These are phyloP conservation scores for Ciconia stormi DNA, from an alignment of 2,113 vertebrate species.

Conservation along the genomic window DNA sequence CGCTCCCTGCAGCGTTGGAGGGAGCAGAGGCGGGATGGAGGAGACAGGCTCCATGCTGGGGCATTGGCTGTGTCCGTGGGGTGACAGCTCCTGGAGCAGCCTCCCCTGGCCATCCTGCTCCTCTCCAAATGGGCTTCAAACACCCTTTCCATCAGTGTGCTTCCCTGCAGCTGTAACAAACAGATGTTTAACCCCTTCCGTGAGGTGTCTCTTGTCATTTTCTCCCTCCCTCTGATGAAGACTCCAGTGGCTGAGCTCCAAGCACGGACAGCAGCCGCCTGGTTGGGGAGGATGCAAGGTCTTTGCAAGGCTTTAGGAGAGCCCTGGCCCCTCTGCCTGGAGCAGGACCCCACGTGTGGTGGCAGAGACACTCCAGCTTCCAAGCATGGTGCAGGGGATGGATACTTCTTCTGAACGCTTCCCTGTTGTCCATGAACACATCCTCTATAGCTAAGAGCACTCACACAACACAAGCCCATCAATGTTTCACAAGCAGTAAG, in stretches of 20 bases:
- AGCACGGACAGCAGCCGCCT: not conserved
- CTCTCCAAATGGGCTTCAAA: not conserved
- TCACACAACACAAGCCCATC: not conserved
- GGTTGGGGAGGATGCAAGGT: not conserved
- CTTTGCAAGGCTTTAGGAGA: not conserved
- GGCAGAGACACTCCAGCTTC: not conserved
- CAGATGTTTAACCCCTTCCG: not conserved
- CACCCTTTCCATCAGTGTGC: not conserved
- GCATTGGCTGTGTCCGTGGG: fast-evolving
- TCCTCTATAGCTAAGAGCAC: not conserved
- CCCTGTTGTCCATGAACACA: not conserved
- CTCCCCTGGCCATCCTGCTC: not conserved
- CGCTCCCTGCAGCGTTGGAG: fast-evolving
- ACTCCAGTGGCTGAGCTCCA: not conserved
- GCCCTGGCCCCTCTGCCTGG: not conserved
- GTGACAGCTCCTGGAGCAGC: not conserved
- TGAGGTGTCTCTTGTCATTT: not conserved
- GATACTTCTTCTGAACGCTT: not conserved
- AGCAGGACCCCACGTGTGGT: fast-evolving
- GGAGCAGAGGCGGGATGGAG: not conserved
- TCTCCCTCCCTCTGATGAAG: not conserved
- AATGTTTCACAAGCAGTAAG: not conserved
- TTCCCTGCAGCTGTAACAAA: not conserved
- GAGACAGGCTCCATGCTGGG: not conserved
- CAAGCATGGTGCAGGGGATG: fast-evolving